phyloP scores from a whole-genome alignment of 2,113 vertebrate genomes.

The Ptilonorhynchus violaceus region DNA sequence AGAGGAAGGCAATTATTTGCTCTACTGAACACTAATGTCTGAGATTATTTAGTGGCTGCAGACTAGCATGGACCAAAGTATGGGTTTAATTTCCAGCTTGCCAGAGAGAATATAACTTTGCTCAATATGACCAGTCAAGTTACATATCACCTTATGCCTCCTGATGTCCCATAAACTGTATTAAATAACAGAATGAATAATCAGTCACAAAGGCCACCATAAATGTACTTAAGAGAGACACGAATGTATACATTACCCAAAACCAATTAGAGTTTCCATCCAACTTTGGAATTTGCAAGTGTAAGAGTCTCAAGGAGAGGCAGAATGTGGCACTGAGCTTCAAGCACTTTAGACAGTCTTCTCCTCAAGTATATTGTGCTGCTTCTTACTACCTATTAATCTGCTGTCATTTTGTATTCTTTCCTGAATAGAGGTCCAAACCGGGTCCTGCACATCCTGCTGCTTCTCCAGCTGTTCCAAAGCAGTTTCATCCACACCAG shows the following conservation, averaged over 20 bases:
- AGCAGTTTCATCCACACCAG: not conserved
- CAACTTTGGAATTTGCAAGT: not conserved
- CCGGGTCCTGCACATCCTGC: not conserved
- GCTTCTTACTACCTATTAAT: not conserved
- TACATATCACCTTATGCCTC: not conserved
- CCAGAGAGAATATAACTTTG: not conserved
- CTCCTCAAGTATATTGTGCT: not conserved
- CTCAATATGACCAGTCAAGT: not conserved
- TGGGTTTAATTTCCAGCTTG: not conserved
- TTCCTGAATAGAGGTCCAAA: not conserved
- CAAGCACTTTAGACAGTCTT: not conserved
- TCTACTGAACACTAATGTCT: not conserved
- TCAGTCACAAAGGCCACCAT: not conserved
- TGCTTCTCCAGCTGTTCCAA: not conserved
- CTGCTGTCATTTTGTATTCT: not conserved
- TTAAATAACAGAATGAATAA: not conserved
- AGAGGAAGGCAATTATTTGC: slow-evolving; percentile 21
- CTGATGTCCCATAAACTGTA: not conserved
- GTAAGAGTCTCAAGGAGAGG: not conserved
- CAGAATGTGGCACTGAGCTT: not conserved
- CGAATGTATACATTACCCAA: not conserved
- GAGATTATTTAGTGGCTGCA: not conserved
- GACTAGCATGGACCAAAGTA: not conserved
- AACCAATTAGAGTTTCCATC: not conserved
- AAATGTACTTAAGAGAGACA: not conserved